Evolutionary conservation across 2,113 vertebrate species (phyloP).

Genomic region (Lynx canadensis): DNA sequence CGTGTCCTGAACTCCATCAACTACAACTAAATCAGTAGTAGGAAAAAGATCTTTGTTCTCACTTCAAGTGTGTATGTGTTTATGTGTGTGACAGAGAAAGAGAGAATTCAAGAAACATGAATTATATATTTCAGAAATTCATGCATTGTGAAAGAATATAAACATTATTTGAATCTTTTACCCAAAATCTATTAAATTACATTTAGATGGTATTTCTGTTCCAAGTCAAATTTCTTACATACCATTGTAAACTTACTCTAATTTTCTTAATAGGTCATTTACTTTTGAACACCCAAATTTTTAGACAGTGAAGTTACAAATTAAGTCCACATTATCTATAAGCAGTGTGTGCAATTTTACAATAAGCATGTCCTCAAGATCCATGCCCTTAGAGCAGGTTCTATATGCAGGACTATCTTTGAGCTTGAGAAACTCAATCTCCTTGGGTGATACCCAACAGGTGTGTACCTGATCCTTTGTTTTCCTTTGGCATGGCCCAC

Average conservation of each 20-base stretch:
- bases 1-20: background rate
- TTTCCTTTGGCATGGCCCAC: conserved; percentile 14
- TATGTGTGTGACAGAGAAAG: background rate
- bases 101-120: background rate
- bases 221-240: background rate
- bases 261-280: background rate
- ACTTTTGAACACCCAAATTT: background rate
- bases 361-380: background rate
- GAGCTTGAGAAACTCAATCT: background rate
- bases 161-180: conserved; percentile 35
- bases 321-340: background rate
- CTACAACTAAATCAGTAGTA: background rate
- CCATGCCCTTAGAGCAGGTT: background rate
- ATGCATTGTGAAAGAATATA: background rate
- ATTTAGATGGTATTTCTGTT: background rate
- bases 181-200: background rate
- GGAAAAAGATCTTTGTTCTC: background rate
- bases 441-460: background rate
- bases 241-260: background rate
- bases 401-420: background rate
- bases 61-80: background rate
- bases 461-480: conserved; percentile 8
- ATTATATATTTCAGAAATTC: conserved; percentile 13
- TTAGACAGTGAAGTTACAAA: background rate
- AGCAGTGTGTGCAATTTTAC: background rate